Evolutionary conservation across 2,113 vertebrate genomes (phyloP), one percentile per base, ranked within the genome.

Genomic region (Pluvialis apricaria): DNA sequence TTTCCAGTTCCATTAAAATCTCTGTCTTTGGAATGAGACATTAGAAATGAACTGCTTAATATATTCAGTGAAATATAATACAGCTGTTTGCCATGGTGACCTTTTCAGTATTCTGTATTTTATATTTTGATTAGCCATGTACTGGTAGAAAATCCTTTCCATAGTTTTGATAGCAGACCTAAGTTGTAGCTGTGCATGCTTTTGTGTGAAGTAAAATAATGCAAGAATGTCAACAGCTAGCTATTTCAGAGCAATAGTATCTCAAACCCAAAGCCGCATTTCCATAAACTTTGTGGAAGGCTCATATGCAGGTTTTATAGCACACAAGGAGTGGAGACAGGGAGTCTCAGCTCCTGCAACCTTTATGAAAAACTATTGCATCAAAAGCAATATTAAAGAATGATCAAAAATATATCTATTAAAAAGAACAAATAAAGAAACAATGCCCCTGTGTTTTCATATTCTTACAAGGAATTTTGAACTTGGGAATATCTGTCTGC

Each of bases 21-120:
- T 93, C 62, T 69, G 88, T 93, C 93, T 95, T 77, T 77, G 72
- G 64, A 93, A 93, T 47, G 70, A 94, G 69, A 58, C 71, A 54
- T 90, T 58, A 92, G 69, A 92, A 96, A 85, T 83, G 58, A 96
- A 96, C 90, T 82, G 58, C 62, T 86, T 94, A 87, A 96, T 90
- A 21, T 82, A 96, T 82, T 93, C 65, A 69, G 73, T 80, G 69
- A 94, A 93, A 94, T 89, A 62, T 34, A 94, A 47, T 62, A 58
- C 73, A 95, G 89, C 77, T 96, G 72, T 80, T 94, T 95, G 75
- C 91, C 78, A 77, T 1, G n/a, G 86, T 96, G 97, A 97, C 97
- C 96, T 97, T 97, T 97, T 94, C 95, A 94, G 80, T 58, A 94
- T 95, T 90, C 93, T 78, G 62, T 60, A 88, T 92, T 86, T 94